phyloP scores from a whole-genome alignment of 1,140 invertebrate species.

The Linepithema humile region DNA sequence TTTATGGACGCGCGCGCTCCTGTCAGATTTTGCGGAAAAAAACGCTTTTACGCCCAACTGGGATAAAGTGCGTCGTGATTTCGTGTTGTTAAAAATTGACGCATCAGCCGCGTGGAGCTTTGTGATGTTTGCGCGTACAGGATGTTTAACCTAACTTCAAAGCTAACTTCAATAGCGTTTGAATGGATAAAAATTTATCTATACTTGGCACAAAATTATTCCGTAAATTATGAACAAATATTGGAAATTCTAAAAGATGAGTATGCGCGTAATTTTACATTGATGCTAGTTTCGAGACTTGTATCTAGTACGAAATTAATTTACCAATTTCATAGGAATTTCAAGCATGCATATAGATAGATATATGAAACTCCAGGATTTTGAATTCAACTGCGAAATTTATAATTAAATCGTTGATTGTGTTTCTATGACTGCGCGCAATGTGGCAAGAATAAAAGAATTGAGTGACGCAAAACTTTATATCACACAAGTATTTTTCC shows the following conservation, averaged over 20 bases:
- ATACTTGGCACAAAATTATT: background rate
- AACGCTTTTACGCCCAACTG: conserved; percentile 35
- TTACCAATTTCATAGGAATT: background rate
- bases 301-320: background rate
- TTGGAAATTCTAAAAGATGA: background rate
- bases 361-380: background rate
- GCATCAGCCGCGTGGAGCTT: background rate
- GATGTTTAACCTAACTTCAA: background rate
- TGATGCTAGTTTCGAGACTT: background rate
- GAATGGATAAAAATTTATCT: conserved; percentile 7
- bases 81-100: conserved; percentile 49
- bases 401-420: background rate
- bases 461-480: background rate
- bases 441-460: background rate
- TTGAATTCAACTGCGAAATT: background rate
- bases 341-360: background rate
- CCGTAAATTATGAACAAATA: background rate
- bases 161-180: background rate
- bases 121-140: conserved; percentile 26
- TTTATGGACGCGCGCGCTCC: background rate
- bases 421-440: background rate
- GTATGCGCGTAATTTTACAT: background rate
- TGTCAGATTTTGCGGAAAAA: conserved; percentile 51
- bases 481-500: background rate
- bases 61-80: conserved; percentile 51